A percentile compares a stretch with the other conserved stretches of the same genome.
phyloP scores from a whole-genome alignment of 2,113 vertebrate genomes.

The Myiagra hebetior region DNA sequence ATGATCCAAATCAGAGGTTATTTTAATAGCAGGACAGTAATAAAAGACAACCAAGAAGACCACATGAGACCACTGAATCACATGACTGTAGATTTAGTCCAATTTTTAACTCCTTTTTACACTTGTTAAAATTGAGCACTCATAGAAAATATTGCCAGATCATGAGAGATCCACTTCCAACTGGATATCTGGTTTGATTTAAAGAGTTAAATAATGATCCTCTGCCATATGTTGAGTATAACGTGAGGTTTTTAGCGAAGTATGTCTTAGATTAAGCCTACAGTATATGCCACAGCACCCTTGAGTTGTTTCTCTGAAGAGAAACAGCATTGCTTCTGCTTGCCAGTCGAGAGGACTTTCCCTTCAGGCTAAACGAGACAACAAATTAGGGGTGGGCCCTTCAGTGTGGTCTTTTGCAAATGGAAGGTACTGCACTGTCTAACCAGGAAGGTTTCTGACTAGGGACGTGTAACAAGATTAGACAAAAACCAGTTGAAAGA shows the following conservation, averaged over 20 bases:
- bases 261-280: conserved; percentile 73
- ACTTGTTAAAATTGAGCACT: conserved; percentile 66
- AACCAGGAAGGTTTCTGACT: conserved; percentile 58
- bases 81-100: conserved; percentile 32
- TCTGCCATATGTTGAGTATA: conserved; percentile 74
- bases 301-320: conserved; percentile 53
- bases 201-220: conserved; percentile 73
- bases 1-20: neutral
- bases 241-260: conserved; percentile 73
- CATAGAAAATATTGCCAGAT: conserved; percentile 56
- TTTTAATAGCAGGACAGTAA: neutral
- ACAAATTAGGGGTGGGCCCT: conserved; percentile 64
- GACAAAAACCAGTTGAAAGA: conserved; percentile 51
- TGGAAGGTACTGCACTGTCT: conserved; percentile 42
- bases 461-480: conserved; percentile 51
- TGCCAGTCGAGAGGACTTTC: conserved; percentile 15
- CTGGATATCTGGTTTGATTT: conserved; percentile 69
- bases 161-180: conserved; percentile 69
- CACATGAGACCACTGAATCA: neutral
- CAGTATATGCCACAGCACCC: conserved; percentile 38
- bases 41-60: neutral
- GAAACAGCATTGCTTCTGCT: conserved; percentile 34
- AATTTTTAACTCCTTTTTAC: conserved; percentile 69
- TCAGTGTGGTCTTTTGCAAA: conserved; percentile 77
- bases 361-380: conserved; percentile 58